Evolutionary conservation across 1,140 invertebrate species (phyloP).

Genomic region (Lepidurus apus): DNA sequence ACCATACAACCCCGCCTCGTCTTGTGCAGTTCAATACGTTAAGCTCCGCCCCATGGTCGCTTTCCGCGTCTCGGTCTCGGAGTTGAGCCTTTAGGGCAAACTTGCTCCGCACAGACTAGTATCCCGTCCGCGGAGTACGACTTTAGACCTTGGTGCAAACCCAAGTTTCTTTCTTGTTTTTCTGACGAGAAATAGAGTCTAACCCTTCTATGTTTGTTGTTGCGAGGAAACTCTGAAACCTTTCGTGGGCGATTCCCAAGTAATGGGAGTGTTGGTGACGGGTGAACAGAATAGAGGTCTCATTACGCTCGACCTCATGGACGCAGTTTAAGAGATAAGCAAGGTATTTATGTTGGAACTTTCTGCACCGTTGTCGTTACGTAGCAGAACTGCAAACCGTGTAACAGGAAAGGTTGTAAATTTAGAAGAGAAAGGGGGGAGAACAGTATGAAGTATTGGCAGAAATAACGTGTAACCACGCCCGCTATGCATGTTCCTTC

Average conservation of each 20-base stretch:
- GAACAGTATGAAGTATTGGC: too few species aligned
- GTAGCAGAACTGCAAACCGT: too few species aligned
- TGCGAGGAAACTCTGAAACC: not conserved
- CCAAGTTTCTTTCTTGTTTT: not conserved
- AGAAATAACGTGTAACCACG: too few species aligned
- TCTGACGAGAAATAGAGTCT: not conserved
- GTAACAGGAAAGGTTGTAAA: too few species aligned
- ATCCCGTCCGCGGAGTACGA: not conserved
- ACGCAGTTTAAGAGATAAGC: not conserved
- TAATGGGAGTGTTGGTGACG: not conserved
- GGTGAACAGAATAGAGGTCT: not conserved
- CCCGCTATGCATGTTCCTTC: too few species aligned
- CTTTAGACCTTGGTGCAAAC: conserved; percentile 1
- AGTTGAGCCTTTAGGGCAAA: conserved; percentile 4
- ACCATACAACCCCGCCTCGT: conserved; percentile 12
- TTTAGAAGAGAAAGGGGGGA: too few species aligned
- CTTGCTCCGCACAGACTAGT: not conserved
- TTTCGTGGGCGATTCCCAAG: not conserved
- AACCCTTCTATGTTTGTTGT: not conserved
- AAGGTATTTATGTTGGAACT: not conserved
- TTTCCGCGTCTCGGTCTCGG: conserved; percentile 6
- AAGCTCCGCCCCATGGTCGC: not conserved
- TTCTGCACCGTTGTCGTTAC: not conserved
- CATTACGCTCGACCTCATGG: not conserved
- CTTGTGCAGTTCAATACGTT: conserved; percentile 10